A percentile compares a stretch with the other conserved stretches of the same genome.
Conservation (phyloP, 2,888 invertebrate genomes). For the Xestia xanthographa region DNA sequence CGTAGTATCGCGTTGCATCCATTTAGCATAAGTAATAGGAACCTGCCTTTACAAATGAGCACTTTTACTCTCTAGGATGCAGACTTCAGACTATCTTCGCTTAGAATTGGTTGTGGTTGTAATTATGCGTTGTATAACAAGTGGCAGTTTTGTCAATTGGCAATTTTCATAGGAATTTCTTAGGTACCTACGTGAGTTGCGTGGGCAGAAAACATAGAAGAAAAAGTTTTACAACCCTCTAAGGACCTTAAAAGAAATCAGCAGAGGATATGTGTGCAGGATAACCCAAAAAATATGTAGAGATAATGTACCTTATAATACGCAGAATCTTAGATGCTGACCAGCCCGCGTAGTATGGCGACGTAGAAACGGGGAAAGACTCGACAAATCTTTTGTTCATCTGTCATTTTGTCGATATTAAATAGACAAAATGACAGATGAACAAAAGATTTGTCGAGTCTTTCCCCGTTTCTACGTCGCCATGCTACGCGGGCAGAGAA, state of each 20-base stretch:
- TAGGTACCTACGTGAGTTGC: neutral
- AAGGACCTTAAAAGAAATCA: neutral
- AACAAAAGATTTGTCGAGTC: no score
- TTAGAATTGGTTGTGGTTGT: conserved; percentile 10
- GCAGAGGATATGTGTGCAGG: neutral
- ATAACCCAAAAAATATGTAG: neutral
- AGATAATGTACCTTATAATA: neutral
- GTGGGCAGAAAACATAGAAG: neutral
- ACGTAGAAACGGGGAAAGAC: no score
- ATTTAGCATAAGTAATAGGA: conserved; percentile 54
- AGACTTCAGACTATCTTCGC: conserved; percentile 14
- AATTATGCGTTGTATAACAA: neutral
- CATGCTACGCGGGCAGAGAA: no score
- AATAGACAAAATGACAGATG: no score
- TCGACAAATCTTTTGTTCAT: no score
- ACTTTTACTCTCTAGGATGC: conserved; percentile 47
- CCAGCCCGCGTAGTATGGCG: no score
- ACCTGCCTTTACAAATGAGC: conserved; percentile 36
- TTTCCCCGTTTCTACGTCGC: no score
- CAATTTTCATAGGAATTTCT: neutral
- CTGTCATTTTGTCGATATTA: no score
- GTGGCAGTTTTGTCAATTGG: neutral
- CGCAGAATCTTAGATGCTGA: neutral
- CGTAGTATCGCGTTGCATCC: conserved; percentile 71
- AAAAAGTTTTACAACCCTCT: neutral